Evolutionary conservation across 2,888 invertebrate species (phyloP).

Genomic region (Phaonia tiefii): DNA sequence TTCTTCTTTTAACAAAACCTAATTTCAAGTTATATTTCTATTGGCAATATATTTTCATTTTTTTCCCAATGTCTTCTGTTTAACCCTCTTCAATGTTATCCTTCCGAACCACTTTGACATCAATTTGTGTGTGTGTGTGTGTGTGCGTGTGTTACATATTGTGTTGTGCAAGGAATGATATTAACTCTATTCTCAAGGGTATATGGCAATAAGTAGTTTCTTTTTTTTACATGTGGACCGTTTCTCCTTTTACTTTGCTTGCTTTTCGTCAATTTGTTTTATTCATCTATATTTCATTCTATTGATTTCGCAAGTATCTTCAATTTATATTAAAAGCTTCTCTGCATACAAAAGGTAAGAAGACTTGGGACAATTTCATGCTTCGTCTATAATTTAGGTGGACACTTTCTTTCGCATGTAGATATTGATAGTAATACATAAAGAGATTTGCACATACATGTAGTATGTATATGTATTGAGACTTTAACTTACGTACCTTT

Average conservation of each 20-base stretch:
- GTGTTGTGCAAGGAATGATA: background rate
- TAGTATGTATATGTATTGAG: too few species aligned
- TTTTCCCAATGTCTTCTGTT: background rate
- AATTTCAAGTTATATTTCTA: background rate
- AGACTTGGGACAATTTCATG: constrained; percentile 75
- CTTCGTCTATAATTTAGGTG: constrained; percentile 77
- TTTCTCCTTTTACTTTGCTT: constrained; percentile 1
- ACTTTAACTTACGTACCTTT: too few species aligned
- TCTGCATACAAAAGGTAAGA: constrained; percentile 22
- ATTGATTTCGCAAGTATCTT: constrained; percentile 35
- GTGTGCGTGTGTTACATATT: background rate
- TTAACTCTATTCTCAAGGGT: constrained; percentile 9
- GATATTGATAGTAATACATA: background rate
- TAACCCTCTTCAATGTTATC: background rate
- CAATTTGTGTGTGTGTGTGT: background rate
- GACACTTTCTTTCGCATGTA: constrained; percentile 62
- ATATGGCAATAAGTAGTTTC: constrained; percentile 23
- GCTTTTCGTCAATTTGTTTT: constrained; percentile 23
- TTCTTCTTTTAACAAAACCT: background rate
- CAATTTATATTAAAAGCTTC: constrained; percentile 38
- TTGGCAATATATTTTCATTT: background rate
- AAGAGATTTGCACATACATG: too few species aligned
- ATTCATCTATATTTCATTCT: constrained; percentile 31
- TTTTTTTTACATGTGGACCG: background rate
- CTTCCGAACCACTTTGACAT: background rate